A percentile compares a stretch with the other conserved stretches of the same genome.
These are phyloP conservation scores for Patella caerulea DNA, from an alignment of 2,888 invertebrate genomes.

Conservation along the genomic window DNA sequence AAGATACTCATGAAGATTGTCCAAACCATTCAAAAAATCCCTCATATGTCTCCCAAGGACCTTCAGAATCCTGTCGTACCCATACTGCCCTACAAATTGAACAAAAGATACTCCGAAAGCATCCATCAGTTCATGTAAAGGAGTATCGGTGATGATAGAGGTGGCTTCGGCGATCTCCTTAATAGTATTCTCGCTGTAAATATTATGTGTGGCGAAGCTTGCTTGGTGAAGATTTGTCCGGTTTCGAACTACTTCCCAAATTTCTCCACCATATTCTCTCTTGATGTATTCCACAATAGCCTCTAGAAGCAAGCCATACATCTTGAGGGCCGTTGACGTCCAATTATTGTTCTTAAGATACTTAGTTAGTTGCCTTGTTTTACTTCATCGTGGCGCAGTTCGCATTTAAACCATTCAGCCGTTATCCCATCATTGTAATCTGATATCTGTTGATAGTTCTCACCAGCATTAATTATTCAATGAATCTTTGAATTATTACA, in stretches of 20 bases:
- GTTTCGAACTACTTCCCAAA: conserved; percentile 91
- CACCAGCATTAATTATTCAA: too few species aligned
- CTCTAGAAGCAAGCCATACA: conserved; percentile 97
- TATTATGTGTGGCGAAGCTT: conserved; percentile 83
- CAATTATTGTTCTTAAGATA: too few species aligned
- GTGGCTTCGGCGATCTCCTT: conserved; percentile 79
- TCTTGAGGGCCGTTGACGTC: conserved; percentile 67
- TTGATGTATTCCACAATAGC: conserved; percentile 94
- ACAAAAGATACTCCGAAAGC: conserved; percentile 96
- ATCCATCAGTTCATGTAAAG: conserved; percentile 91
- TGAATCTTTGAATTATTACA: too few species aligned
- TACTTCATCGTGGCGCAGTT: too few species aligned
- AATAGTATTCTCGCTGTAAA: conserved; percentile 91
- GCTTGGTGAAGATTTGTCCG: conserved; percentile 90
- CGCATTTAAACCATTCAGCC: too few species aligned
- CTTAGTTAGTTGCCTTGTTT: too few species aligned
- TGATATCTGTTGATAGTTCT: too few species aligned
- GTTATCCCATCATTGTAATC: too few species aligned
- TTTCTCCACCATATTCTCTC: conserved; percentile 92
- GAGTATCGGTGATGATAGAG: conserved; percentile 75
- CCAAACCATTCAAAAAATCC: conserved; percentile 93
- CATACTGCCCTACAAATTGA: conserved; percentile 92
- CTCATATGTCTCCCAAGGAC: conserved; percentile 88
- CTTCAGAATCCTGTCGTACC: conserved; percentile 81
- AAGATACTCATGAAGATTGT: conserved; percentile 96